Evolutionary conservation across 2,113 vertebrate genomes (phyloP).

Genomic region (Aplodontia rufa): DNA sequence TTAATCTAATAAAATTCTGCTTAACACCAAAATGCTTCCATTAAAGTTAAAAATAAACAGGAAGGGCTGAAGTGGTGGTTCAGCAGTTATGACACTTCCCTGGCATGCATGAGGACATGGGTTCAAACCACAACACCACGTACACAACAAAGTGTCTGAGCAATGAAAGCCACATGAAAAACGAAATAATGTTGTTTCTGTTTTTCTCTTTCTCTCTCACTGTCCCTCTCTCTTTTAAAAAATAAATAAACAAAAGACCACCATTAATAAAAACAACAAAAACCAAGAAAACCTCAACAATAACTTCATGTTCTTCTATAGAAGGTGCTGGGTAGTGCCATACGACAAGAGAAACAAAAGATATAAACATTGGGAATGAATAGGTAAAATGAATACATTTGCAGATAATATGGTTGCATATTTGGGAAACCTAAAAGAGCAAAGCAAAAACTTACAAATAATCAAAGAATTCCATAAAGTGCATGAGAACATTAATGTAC

Average conservation of each 20-base stretch:
- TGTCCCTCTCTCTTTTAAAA: too few species aligned
- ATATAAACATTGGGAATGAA: neutral
- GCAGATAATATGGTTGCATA: neutral
- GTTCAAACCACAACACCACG: too few species aligned
- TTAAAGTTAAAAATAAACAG: conserved; percentile 15
- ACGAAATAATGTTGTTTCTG: too few species aligned
- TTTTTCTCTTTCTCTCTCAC: too few species aligned
- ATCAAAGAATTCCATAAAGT: conserved; percentile 3
- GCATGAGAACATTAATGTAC: neutral
- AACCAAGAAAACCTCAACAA: neutral
- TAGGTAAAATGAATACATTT: neutral
- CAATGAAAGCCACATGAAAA: too few species aligned
- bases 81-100: too few species aligned
- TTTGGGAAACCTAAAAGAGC: neutral
- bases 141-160: too few species aligned
- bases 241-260: too few species aligned
- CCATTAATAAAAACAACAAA: neutral
- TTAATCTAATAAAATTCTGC: conserved; percentile 10
- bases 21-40: neutral
- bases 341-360: neutral
- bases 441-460: conserved; percentile 46
- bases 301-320: neutral
- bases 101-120: too few species aligned
- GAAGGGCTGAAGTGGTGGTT: too few species aligned
- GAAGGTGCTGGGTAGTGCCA: neutral